These are phyloP conservation scores for Trachelus stipa DNA, from an alignment of 2,888 invertebrate species.

Conservation along the genomic window DNA sequence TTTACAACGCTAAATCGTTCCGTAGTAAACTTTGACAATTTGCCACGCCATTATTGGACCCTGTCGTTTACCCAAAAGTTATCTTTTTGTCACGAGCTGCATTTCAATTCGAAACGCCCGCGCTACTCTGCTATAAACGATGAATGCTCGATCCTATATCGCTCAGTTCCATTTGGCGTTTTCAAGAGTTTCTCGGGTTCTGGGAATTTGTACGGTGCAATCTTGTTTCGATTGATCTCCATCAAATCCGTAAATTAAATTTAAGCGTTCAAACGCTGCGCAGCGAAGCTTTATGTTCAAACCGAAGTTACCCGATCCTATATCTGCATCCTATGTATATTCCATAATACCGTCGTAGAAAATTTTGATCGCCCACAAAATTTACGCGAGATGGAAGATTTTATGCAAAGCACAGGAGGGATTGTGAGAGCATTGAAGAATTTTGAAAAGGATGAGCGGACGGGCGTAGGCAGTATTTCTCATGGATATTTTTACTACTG, in stretches of 20 bases:
- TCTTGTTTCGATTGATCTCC: constrained; percentile 46
- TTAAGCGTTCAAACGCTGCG: constrained; percentile 28
- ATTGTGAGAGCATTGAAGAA: background rate
- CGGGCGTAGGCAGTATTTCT: too few relatives aligned
- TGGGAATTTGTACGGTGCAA: constrained; percentile 20
- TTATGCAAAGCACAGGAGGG: constrained; percentile 14
- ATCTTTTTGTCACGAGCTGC: too few relatives aligned
- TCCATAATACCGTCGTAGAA: background rate
- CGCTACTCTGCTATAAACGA: too few relatives aligned
- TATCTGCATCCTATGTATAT: too few relatives aligned
- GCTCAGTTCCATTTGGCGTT: too few relatives aligned
- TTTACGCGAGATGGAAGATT: constrained; percentile 8
- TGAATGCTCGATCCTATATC: too few relatives aligned
- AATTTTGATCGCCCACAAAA: constrained; percentile 10
- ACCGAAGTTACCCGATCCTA: too few relatives aligned
- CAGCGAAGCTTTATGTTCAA: background rate
- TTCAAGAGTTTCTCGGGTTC: too few relatives aligned
- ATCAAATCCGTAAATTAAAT: constrained; percentile 47
- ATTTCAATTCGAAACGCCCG: too few relatives aligned
- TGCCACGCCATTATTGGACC: too few relatives aligned
- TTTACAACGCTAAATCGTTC: too few relatives aligned
- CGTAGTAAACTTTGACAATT: background rate
- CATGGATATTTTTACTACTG: background rate
- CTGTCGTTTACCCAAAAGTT: too few relatives aligned
- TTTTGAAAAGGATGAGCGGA: background rate